Conservation (phyloP, 2,888 invertebrate species). For the Tetanocera ferruginea region DNA sequence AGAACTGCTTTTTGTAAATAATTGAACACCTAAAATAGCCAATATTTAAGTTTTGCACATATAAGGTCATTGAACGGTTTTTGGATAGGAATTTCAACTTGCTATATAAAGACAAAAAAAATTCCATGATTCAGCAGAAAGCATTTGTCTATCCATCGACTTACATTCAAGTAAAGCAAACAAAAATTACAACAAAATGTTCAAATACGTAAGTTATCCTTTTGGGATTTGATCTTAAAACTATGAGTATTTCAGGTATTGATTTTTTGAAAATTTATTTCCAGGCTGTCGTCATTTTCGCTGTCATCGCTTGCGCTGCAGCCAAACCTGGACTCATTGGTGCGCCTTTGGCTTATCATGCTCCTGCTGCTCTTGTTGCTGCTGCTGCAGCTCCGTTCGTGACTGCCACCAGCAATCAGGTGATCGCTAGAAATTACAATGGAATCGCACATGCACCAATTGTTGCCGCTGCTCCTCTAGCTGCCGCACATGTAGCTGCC, state of each 20-base stretch:
- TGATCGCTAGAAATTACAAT: constrained; percentile 59
- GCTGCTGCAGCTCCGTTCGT: constrained; percentile 52
- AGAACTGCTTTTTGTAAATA: not conserved
- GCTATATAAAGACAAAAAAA: too few species aligned
- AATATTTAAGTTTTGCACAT: too few species aligned
- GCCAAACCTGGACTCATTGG: constrained; percentile 54
- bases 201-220: constrained; percentile 37
- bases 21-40: not conserved
- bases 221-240: not conserved
- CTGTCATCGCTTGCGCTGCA: constrained; percentile 54
- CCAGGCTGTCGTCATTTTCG: constrained; percentile 51
- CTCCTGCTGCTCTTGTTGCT: constrained; percentile 50
- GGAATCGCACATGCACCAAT: constrained; percentile 56
- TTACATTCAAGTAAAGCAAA: not conserved
- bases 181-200: constrained; percentile 29
- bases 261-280: not conserved
- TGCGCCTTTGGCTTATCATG: constrained; percentile 43
- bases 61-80: not conserved
- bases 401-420: constrained; percentile 57
- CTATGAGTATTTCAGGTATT: not conserved
- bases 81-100: too few species aligned
- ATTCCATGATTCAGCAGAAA: too few species aligned
- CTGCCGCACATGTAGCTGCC: not conserved
- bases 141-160: not conserved
- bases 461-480: constrained; percentile 41